Evolutionary conservation across 1,140 invertebrate genomes (phyloP), one percentile per base, ranked within the genome.

Genomic region (Rhyzopertha dominica): DNA sequence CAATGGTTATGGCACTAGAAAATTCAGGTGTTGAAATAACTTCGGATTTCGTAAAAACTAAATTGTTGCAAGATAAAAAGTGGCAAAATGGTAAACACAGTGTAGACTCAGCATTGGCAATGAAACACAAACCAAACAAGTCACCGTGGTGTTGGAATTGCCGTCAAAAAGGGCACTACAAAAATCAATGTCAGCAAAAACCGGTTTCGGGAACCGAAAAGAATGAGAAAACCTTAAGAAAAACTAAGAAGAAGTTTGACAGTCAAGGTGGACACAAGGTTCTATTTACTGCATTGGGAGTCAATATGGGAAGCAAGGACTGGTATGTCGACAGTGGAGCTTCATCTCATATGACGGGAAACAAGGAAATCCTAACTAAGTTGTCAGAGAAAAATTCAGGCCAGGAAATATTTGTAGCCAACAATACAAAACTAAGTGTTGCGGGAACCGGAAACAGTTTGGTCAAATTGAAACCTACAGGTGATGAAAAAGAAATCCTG

Each of bases 1-100:
- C 62, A 4, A 61, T 65, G 56, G 54, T 58, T 30, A 57, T 59
- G 56, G 60, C 49, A 0, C 32, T 62, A 22, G 53, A 58, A 37
- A 63, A 57, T 53, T 59, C 61, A 10, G 54, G 46, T 24, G 43
- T 42, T 18, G 47, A 43, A 29, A 48, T 62, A 19, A 49, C 53
- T 22, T 40, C 50, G 17, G 51, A 60, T 38, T 41, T 48, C 36
- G 53, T 61, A 5, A 58, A 62, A 58, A 54, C 46, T 19, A 52
- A 55, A 36, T 43, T 61, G 34, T 38, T 65, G 20, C 54, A 62
- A 49, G 57, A 64, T 23, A 39, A 39, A 32, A 44, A 51, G 32
- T 47, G 55, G 48, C 57, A 35, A 54, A 62, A 39, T 50, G 12
- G 24, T 12, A 42, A 47, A 41, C 19, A 32, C 12, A 17, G 22